Evolutionary conservation across 2,797 vertebrate species (phyloP).

Genomic region (Caiman crocodilus): DNA sequence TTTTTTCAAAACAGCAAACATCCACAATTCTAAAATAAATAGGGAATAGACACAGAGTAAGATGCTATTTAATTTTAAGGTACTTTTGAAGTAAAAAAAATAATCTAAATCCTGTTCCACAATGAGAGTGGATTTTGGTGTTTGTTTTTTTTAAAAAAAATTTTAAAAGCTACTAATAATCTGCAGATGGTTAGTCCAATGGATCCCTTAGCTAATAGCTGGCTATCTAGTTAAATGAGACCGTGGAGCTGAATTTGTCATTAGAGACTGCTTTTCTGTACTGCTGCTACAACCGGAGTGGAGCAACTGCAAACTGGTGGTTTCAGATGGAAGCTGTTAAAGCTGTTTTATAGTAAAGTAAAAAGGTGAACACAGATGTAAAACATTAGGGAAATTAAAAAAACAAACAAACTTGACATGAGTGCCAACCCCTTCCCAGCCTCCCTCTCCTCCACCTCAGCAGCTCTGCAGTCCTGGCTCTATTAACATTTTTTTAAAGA

Average conservation of each 20-base stretch:
- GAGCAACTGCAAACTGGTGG: slow-evolving; percentile 12
- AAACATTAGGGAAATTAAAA: background rate
- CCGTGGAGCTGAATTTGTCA: background rate
- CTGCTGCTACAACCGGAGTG: background rate
- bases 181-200: slow-evolving; percentile 6
- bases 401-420: background rate
- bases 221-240: slow-evolving; percentile 9
- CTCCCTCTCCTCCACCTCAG: background rate
- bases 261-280: background rate
- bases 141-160: no score
- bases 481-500: background rate
- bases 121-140: background rate
- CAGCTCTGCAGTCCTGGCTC: background rate
- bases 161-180: background rate
- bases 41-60: background rate
- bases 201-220: slow-evolving; percentile 44
- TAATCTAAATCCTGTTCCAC: slow-evolving; percentile 58
- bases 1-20: background rate
- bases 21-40: background rate
- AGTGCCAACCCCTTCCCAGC: background rate
- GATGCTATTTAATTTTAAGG: background rate
- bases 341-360: background rate
- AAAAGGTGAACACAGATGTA: background rate
- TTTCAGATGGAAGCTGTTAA: slow-evolving; percentile 28
- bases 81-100: no score